Evolutionary conservation across 2,888 invertebrate species (phyloP), one percentile per base, ranked within the genome.

Genomic region (Perizoma affinitatum): DNA sequence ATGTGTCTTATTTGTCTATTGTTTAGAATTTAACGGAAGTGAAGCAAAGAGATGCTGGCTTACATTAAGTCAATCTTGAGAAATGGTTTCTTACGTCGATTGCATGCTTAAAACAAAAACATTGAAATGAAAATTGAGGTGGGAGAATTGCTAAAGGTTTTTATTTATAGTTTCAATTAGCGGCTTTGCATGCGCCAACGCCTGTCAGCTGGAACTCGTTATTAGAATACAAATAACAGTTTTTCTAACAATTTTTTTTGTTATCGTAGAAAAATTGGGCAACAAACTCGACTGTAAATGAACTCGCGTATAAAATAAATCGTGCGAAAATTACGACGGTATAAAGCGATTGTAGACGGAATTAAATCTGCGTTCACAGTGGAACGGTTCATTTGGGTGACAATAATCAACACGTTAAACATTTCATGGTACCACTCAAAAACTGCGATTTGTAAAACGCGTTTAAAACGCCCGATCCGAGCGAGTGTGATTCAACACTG

Each of bases 161-260:
- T 84, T 88, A 90, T 89, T 90, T 89, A 88, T 88, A 87, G 89
- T 88, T 88, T 88, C 87, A 90, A 90, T 90, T 90, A 90, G 83
- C 81, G 79, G 79, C 76, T 81, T 81, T 74, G 84, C 86, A 86
- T 82, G 84, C 83, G 76, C 76, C 77, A 66, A 38, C 73, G 74
- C 69, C 73, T 70, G 70, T 67, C 67, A 70, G 72, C 73, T 69
- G 68, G 75, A 73, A 73, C 76, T 73, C 72, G 75, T 76, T 79
- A 77, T 76, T 78, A 78, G 71, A 74, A 74, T 75, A 70, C 70
- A 77, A 73, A 76, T 73, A 77, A 72, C 66, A 68, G 68, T 69
- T 65, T 73, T 78, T 73, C 66, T 72, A 66, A 62, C 71, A 71
- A 72, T 70, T 64, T 54, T 61, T 58, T 66, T 60, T 58, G 61